Percentiles rank a stretch among this genome's conserved stretches.
Conservation (phyloP, 2,888 invertebrate genomes). For the Steinernema hermaphroditum region DNA sequence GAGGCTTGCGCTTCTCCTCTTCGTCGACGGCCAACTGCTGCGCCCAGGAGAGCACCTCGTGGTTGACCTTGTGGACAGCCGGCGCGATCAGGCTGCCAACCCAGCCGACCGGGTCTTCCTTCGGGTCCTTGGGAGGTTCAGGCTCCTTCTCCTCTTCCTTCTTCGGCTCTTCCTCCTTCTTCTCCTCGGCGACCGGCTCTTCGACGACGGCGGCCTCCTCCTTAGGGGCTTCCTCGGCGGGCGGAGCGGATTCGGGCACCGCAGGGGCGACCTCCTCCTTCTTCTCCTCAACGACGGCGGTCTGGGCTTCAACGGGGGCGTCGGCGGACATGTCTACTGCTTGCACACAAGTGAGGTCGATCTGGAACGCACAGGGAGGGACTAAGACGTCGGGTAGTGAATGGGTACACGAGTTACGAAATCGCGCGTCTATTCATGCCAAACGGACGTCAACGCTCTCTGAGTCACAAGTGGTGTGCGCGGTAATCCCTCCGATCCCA, state of each 20-base stretch:
- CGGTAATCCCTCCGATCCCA: background rate
- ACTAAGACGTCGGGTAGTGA: background rate
- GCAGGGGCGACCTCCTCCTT: conserved; percentile 28
- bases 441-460: too few species aligned
- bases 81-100: conserved; percentile 58
- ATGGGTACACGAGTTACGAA: background rate
- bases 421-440: too few species aligned
- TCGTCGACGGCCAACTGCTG: conserved; percentile 53
- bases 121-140: conserved; percentile 58
- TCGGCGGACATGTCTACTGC: conserved; percentile 9
- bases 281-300: background rate
- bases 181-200: background rate
- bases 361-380: conserved; percentile 13
- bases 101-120: conserved; percentile 61
- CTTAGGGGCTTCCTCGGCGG: conserved; percentile 28
- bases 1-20: conserved; percentile 53
- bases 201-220: background rate
- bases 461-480: background rate
- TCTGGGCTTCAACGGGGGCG: conserved; percentile 15
- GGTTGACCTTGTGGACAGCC: conserved; percentile 63
- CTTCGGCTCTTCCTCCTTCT: background rate
- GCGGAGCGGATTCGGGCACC: conserved; percentile 22
- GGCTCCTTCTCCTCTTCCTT: conserved; percentile 46
- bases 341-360: background rate
- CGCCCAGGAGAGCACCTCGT: conserved; percentile 58